Evolutionary conservation across 2,797 vertebrate genomes (phyloP).

Genomic region (Danio kyathit): DNA sequence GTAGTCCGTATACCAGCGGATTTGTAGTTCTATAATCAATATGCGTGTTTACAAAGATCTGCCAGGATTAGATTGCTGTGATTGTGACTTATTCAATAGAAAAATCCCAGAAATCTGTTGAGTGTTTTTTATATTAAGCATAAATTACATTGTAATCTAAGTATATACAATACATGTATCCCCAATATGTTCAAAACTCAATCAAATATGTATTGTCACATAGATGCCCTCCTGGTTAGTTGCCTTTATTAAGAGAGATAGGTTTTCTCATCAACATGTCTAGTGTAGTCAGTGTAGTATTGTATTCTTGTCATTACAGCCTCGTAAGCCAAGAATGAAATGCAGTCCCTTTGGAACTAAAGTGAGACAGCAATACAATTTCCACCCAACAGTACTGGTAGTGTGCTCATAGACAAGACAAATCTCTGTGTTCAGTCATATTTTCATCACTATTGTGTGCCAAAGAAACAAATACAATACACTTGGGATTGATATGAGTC

Average conservation of each 20-base stretch:
- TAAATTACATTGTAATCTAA: too few relatives aligned
- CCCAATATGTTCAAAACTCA: too few relatives aligned
- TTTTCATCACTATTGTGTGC: neutral
- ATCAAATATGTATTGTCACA: neutral
- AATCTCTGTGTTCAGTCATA: neutral
- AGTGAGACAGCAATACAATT: neutral
- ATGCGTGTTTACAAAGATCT: too few relatives aligned
- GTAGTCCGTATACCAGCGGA: too few relatives aligned
- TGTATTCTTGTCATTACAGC: conserved; percentile 4
- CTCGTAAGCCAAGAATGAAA: neutral
- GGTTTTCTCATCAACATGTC: neutral
- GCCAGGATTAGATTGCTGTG: too few relatives aligned
- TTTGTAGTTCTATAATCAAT: too few relatives aligned
- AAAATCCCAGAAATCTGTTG: too few relatives aligned
- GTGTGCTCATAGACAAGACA: neutral
- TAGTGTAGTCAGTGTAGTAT: neutral
- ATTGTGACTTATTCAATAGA: too few relatives aligned
- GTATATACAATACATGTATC: neutral
- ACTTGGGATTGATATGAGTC: neutral
- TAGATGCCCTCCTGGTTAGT: neutral
- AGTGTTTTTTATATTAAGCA: too few relatives aligned
- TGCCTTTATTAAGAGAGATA: neutral
- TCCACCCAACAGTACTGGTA: neutral
- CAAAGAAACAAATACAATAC: neutral
- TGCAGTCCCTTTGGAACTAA: neutral